Evolutionary conservation across 1,140 invertebrate species (phyloP).

Genomic region (Pectinophora gossypiella): DNA sequence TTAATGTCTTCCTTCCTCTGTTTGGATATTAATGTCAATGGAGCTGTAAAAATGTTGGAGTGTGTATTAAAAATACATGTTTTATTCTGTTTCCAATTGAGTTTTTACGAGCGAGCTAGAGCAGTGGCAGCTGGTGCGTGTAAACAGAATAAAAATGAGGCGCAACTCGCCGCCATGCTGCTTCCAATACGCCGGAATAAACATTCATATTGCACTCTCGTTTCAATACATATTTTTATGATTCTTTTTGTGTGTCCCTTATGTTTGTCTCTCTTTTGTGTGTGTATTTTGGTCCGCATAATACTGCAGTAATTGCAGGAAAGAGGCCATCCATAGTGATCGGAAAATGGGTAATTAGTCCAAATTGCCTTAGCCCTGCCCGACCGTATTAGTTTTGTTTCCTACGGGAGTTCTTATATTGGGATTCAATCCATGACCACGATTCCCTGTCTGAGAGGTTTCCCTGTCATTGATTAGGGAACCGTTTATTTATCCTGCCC

Average conservation of each 20-base stretch:
- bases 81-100: constrained; percentile 53
- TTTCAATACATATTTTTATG: no score
- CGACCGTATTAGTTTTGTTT: neutral
- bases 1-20: constrained; percentile 25
- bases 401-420: neutral
- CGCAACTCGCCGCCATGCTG: constrained; percentile 23
- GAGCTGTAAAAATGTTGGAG: constrained; percentile 27
- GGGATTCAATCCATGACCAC: neutral
- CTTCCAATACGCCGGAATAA: constrained; percentile 28
- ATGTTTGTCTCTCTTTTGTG: no score
- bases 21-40: constrained; percentile 11
- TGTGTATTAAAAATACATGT: constrained; percentile 37
- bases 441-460: neutral
- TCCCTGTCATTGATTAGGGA: neutral
- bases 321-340: no score
- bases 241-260: no score
- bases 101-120: constrained; percentile 47
- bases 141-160: constrained; percentile 54
- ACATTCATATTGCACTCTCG: neutral
- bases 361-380: neutral
- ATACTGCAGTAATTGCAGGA: no score
- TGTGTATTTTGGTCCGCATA: no score
- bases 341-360: neutral
- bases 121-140: constrained; percentile 44
- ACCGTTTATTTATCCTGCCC: neutral